A percentile compares a stretch with the other conserved stretches of the same genome.
Conservation (phyloP, 2,888 invertebrate species). For the Cataglyphis cursor region DNA sequence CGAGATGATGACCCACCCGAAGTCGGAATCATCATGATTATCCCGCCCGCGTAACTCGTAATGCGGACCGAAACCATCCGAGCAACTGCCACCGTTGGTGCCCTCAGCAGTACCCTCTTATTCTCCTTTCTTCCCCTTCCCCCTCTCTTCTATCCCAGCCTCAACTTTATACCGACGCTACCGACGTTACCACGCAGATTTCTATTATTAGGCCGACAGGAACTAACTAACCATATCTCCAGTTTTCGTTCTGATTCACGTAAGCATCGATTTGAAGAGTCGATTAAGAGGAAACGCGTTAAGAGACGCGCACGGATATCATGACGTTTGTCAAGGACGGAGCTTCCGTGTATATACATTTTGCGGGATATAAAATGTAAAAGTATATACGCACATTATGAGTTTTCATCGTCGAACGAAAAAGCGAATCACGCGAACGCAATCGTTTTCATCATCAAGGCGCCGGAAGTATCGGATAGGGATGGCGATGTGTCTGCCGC, state of each 20-base stretch:
- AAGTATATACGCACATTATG: too few relatives aligned
- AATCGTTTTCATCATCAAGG: neutral
- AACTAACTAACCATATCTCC: slow-evolving; percentile 61
- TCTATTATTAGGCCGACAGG: slow-evolving; percentile 73
- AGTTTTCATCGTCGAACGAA: neutral
- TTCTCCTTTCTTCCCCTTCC: slow-evolving; percentile 11
- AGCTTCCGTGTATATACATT: neutral
- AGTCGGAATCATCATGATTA: slow-evolving; percentile 86
- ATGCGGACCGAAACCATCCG: slow-evolving; percentile 79
- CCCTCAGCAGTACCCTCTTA: slow-evolving; percentile 50
- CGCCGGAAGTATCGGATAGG: neutral
- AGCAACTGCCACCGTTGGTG: slow-evolving; percentile 85
- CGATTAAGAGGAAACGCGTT: slow-evolving; percentile 3
- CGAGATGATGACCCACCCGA: slow-evolving; percentile 86
- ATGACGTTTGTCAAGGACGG: neutral
- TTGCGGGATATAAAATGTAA: neutral
- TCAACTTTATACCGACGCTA: slow-evolving; percentile 47
- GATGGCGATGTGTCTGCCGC: neutral
- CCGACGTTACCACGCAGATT: slow-evolving; percentile 63
- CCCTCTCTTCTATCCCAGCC: neutral
- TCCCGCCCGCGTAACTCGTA: slow-evolving; percentile 84
- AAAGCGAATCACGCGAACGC: neutral
- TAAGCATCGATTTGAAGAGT: neutral
- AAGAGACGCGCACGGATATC: neutral
- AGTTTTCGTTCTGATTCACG: slow-evolving; percentile 27